Base-by-base conservation (phyloP, 2,113 vertebrate genomes). In the Entelurus aequoreus region DNA sequence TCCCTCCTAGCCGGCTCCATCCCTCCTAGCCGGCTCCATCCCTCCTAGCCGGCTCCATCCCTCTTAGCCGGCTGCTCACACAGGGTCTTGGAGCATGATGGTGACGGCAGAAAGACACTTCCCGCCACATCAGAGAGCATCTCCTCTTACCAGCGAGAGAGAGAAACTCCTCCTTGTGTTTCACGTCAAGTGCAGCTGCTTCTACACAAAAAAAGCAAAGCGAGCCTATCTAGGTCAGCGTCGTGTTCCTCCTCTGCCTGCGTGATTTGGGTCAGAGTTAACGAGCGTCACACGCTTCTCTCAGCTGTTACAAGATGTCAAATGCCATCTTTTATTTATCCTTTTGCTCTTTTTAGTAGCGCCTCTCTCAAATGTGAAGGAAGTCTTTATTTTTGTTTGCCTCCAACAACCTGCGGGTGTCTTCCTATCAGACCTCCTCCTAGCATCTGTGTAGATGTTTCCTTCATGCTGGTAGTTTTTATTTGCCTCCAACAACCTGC, bases 261-360 rank as follows among this genome's bases (percentile, higher is more conserved):
- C 82, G 83, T 90, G 88, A 90, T 90, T 77, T 83, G 89, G 90
- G 90, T 92, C 91, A 92, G 69, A 40, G 8, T 78, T 86, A 86
- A 90, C 80, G 87, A 91, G 87, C 64, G 62, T 81, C 52, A 63
- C 48, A 40, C 48, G 72, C 68, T 78, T 46, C 76, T 71, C 67
- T 64, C 55, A 16, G 77, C 66, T 68, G 48, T 66, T 71, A 14
- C 66, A 46, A 59, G 68, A 77, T 65, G 72, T 74, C 72, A 72
- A 79, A 86, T 76, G 71, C 68, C 64, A 52, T 71, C 58, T 54
- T 66, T 85, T 76, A 83, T 81, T 83, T 82, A 82, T 84, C 78
- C 69, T 81, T 81, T 77, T 78, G 72, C 59, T 78, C 71, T 63
- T 72, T 78, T 82, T 71, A 70, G 68, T 61, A 11, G 48, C 62